These are phyloP conservation scores for Hoplostethus atlanticus DNA, from an alignment of 2,797 vertebrate species.

Conservation along the genomic window DNA sequence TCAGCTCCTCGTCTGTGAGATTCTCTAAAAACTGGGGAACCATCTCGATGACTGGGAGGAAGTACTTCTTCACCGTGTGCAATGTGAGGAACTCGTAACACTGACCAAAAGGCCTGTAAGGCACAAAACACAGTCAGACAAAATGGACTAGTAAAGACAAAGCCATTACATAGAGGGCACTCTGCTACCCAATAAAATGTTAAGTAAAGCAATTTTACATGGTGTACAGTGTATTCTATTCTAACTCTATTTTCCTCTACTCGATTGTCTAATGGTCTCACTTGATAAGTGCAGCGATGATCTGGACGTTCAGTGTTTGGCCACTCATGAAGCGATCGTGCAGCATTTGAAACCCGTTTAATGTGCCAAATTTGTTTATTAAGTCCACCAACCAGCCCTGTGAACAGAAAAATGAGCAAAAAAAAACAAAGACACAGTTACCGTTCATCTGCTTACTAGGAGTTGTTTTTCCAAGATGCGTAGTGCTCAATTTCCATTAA, in stretches of 20 bases:
- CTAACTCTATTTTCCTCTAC: neutral
- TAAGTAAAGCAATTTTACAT: neutral
- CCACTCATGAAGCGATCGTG: constrained; percentile 99
- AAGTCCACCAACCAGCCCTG: constrained; percentile 99
- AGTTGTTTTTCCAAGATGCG: no score
- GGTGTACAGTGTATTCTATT: neutral
- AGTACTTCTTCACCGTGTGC: constrained; percentile 99
- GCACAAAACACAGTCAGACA: constrained; percentile 35
- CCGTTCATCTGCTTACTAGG: neutral
- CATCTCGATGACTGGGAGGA: constrained; percentile 99
- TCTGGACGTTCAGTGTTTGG: constrained; percentile 99
- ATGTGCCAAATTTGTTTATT: constrained; percentile 99
- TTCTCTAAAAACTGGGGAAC: constrained; percentile 99
- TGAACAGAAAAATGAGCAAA: constrained; percentile 37
- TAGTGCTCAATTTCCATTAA: neutral
- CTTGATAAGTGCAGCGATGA: constrained; percentile 99
- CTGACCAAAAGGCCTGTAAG: constrained; percentile 96
- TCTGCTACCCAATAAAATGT: neutral
- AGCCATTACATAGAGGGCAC: neutral
- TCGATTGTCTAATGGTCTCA: constrained; percentile 76
- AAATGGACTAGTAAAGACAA: constrained; percentile 4
- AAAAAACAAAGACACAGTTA: constrained; percentile 2
- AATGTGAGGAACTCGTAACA: constrained; percentile 99
- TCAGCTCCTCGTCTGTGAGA: constrained; percentile 98
- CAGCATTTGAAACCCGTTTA: constrained; percentile 99